Percentiles rank a stretch among this genome's conserved stretches.
phyloP scores from a whole-genome alignment of 2,888 invertebrate genomes.

The Noctua janthina region DNA sequence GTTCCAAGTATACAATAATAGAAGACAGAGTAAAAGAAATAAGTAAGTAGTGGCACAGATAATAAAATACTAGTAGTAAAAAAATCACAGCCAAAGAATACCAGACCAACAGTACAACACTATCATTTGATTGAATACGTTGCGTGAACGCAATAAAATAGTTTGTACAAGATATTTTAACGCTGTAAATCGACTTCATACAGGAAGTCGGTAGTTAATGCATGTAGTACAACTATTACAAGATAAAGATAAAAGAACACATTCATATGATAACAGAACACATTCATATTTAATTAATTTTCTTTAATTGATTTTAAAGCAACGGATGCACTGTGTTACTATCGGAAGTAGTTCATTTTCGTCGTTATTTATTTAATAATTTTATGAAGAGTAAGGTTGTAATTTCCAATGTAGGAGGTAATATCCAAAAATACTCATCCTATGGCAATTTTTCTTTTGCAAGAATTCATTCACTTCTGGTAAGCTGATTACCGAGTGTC shows the following conservation, averaged over 20 bases:
- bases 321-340: slow-evolving; percentile 30
- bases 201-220: slow-evolving; percentile 60
- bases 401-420: background rate
- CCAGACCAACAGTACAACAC: slow-evolving; percentile 29
- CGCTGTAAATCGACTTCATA: slow-evolving; percentile 48
- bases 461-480: background rate
- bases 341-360: background rate
- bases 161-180: slow-evolving; percentile 55
- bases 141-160: slow-evolving; percentile 65
- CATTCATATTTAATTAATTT: slow-evolving; percentile 43
- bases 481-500: background rate
- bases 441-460: background rate
- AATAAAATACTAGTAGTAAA: background rate
- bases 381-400: background rate
- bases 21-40: too few relatives aligned
- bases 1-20: background rate
- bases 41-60: too few relatives aligned
- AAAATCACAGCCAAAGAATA: background rate
- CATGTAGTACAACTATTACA: slow-evolving; percentile 52
- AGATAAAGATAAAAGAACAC: slow-evolving; percentile 45
- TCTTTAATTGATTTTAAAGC: slow-evolving; percentile 40
- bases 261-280: slow-evolving; percentile 41
- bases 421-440: background rate
- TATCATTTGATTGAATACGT: slow-evolving; percentile 65
- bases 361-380: background rate